Evolutionary conservation across 35 echinoderm and acorn worm species (phyloP).

Genomic region (Strongylocentrotus purpuratus): DNA sequence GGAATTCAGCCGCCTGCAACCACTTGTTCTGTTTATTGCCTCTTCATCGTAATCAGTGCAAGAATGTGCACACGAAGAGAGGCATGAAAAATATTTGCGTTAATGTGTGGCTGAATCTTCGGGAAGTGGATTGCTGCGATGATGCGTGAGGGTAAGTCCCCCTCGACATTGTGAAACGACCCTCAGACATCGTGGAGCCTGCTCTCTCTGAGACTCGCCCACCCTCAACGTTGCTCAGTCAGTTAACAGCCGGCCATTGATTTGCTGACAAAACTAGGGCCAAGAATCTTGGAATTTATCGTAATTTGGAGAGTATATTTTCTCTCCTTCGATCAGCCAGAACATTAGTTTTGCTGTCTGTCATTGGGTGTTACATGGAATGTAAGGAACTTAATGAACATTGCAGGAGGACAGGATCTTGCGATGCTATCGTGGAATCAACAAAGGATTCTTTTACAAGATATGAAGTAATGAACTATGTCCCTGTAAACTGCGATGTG

Average conservation of each 20-base stretch:
- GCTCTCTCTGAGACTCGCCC: background rate
- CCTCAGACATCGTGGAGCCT: background rate
- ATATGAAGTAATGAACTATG: background rate
- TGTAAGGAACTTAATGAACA: background rate
- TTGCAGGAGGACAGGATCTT: background rate
- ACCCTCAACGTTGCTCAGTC: background rate
- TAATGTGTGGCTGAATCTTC: background rate
- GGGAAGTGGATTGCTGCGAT: slow-evolving; percentile 15
- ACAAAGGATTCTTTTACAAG: background rate
- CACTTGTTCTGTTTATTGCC: background rate
- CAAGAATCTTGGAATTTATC: background rate
- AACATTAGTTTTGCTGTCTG: background rate
- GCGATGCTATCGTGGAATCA: background rate
- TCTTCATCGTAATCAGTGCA: background rate
- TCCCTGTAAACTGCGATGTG: background rate
- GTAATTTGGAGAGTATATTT: background rate
- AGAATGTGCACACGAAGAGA: background rate
- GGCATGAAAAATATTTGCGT: background rate
- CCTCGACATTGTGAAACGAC: background rate
- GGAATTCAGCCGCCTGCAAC: background rate
- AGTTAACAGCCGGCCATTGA: background rate
- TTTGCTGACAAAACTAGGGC: background rate
- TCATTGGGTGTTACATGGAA: background rate
- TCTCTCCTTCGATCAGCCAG: background rate
- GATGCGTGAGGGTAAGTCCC: slow-evolving; percentile 6